Base-by-base conservation (phyloP, 2,113 vertebrate genomes). In the Phylloscopus whistleri region DNA sequence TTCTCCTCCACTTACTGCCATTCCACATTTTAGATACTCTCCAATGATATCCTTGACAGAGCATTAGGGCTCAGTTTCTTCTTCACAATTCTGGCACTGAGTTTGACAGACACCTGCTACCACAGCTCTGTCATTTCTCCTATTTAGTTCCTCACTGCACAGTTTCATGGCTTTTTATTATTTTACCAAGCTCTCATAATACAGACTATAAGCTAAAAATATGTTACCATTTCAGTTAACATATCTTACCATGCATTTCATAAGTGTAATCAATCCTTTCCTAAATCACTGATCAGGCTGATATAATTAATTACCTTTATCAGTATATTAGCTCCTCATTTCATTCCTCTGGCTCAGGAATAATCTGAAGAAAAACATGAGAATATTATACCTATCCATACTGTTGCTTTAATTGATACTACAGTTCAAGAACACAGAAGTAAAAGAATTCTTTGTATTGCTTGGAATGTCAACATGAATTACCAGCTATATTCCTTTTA, bases 91-190 rank as follows among this genome's bases (percentile, higher is more conserved):
- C 79, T 92, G 86, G 49, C 72, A 83, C 48, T 86, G 91, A 77
- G 35, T 63, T 89, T 84, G 69, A 44, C 60, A 90, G 68, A 85
- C 95, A 96, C 79, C 95, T 96, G 94, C 94, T 89, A 95, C 94
- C 93, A 95, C 91, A 90, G 68, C 22, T 78, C 64, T 92, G 73
- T 86, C 60, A 84, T 96, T 96, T 97, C 92, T 95, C 88, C 88
- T 95, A 87, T 94, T 96, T 93, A 96, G 92, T 96, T 96, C 95
- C 93, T 89, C 77, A 68, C 83, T 81, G 60, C 23, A 56, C 31
- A 81, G 92, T 96, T 96, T 97, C 93, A 93, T 43, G 86, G 93
- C 64, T 92, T 87, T 94, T 93, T 89, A 72, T 93, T 93, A 92
- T 89, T 88, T 93, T 27, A 69, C 35, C 68, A 91, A 90, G 58